Evolutionary conservation across 2,797 vertebrate species (phyloP).

Genomic region (Gymnopithys bicolor): DNA sequence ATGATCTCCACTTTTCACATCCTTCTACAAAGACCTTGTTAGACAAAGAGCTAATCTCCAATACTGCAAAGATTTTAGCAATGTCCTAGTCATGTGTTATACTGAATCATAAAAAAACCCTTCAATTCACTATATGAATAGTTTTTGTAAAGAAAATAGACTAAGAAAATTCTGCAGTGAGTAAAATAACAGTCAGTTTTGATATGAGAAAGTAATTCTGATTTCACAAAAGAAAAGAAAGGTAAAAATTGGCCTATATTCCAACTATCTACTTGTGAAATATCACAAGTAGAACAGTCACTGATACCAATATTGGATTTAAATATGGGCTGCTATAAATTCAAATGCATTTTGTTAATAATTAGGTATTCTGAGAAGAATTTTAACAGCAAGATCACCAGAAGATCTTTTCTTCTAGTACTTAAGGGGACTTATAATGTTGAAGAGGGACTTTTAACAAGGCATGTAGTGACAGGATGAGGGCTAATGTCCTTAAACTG

Average conservation of each 20-base stretch:
- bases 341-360: neutral
- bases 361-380: neutral
- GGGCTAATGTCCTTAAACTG: neutral
- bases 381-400: neutral
- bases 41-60: neutral
- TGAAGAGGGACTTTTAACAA: neutral
- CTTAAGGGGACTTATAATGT: neutral
- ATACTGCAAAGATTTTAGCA: neutral
- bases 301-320: neutral
- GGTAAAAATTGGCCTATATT: neutral
- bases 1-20: neutral
- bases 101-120: neutral
- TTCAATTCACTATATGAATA: neutral
- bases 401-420: neutral
- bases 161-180: neutral
- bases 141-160: neutral
- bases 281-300: neutral
- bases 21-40: neutral
- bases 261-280: neutral
- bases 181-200: neutral
- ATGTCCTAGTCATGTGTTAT: neutral
- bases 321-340: neutral
- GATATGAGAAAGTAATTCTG: neutral
- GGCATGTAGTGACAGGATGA: fast-evolving
- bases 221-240: neutral